Conservation (phyloP, 1,140 invertebrate genomes). For the Sminthurides bifidus region DNA sequence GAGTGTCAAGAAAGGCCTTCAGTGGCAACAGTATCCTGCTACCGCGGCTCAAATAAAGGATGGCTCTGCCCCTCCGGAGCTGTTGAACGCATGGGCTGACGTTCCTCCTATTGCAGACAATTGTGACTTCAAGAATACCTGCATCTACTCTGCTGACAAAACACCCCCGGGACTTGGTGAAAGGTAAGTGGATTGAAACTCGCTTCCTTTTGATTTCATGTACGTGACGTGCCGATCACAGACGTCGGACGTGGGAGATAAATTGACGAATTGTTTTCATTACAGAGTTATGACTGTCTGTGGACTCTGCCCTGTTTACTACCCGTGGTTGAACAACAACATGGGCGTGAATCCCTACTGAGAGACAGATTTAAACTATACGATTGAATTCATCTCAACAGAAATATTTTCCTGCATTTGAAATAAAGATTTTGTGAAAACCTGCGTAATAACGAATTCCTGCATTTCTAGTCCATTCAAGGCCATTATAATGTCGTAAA, state of each 20-base stretch:
- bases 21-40: conserved; percentile 36
- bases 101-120: neutral
- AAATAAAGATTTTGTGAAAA: no score
- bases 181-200: conserved; percentile 1
- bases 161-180: conserved; percentile 3
- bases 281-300: conserved; percentile 16
- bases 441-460: no score
- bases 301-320: conserved; percentile 10
- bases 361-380: no score
- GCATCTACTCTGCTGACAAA: neutral
- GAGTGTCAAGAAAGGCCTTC: conserved; percentile 33
- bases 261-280: neutral
- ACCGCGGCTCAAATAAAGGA: neutral
- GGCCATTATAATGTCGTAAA: no score
- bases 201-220: neutral
- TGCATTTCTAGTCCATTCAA: no score
- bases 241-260: no score
- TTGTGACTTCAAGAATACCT: conserved; percentile 4
- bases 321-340: conserved; percentile 25
- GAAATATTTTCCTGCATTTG: no score
- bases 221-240: neutral
- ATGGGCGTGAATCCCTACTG: no score
- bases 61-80: conserved; percentile 5
- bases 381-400: no score
- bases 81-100: neutral